These are phyloP conservation scores for Synergus itoensis DNA, from an alignment of 2,888 invertebrate genomes.

Conservation along the genomic window DNA sequence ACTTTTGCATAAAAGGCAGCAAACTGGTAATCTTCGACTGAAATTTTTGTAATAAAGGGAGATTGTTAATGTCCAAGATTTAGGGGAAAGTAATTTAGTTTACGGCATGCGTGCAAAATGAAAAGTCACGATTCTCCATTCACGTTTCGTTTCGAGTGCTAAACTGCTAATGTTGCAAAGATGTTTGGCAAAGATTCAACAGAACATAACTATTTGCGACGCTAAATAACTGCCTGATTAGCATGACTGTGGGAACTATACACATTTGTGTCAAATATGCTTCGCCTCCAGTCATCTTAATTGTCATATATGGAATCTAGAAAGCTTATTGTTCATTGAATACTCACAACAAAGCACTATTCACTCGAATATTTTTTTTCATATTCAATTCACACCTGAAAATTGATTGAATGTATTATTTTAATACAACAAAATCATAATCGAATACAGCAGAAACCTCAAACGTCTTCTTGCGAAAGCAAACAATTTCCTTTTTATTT, in stretches of 20 bases:
- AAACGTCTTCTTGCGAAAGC: not conserved
- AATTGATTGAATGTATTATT: too few relatives aligned
- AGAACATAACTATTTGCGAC: constrained; percentile 5
- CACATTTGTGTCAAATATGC: constrained; percentile 1
- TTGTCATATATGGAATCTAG: too few relatives aligned
- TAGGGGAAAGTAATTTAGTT: constrained; percentile 32
- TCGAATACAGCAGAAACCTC: not conserved
- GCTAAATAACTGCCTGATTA: constrained; percentile 17
- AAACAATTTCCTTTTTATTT: not conserved
- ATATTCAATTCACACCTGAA: too few relatives aligned
- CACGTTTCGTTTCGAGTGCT: constrained; percentile 11
- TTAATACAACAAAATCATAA: not conserved
- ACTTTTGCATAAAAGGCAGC: constrained; percentile 28
- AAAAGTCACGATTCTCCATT: constrained; percentile 32
- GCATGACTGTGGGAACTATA: constrained; percentile 7
- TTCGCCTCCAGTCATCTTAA: not conserved
- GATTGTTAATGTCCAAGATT: constrained; percentile 19
- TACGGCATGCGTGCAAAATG: constrained; percentile 24
- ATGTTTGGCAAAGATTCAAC: constrained; percentile 1
- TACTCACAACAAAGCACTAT: too few relatives aligned
- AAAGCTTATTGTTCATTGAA: not conserved
- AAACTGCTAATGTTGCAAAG: constrained; percentile 19
- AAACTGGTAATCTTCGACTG: constrained; percentile 27
- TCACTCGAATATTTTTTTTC: too few relatives aligned
- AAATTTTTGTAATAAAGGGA: constrained; percentile 17